These are phyloP conservation scores for Radopholus similis DNA, from an alignment of 1,140 invertebrate genomes.

Conservation along the genomic window DNA sequence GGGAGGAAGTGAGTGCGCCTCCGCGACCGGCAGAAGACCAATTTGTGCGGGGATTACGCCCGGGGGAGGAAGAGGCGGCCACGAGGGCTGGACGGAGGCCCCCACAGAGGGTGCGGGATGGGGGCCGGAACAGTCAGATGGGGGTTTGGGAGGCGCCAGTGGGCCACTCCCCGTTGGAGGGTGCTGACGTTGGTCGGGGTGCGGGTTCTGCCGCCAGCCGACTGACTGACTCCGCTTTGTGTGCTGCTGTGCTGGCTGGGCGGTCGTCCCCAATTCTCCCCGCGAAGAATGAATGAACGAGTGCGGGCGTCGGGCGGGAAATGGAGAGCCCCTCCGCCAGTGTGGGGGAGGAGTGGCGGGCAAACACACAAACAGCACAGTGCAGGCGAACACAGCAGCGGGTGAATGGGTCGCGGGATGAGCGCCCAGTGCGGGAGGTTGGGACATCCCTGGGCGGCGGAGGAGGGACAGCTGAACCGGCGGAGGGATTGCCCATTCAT, in stretches of 20 bases:
- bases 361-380: background rate
- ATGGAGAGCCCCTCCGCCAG: too few relatives aligned
- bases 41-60: background rate
- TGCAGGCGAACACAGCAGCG: background rate
- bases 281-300: background rate
- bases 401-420: background rate
- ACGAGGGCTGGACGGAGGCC: too few relatives aligned
- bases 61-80: too few relatives aligned
- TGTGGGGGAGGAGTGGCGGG: slow-evolving; percentile 4
- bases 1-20: background rate
- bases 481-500: background rate
- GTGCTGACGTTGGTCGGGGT: too few relatives aligned
- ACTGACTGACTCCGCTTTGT: too few relatives aligned
- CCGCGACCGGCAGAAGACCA: background rate
- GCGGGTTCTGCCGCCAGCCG: too few relatives aligned
- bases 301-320: background rate
- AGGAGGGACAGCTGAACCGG: background rate
- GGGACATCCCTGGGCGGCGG: too few relatives aligned
- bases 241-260: too few relatives aligned
- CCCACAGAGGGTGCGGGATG: too few relatives aligned
- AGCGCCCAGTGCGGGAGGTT: too few relatives aligned
- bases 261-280: too few relatives aligned
- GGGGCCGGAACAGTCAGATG: background rate
- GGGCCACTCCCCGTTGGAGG: too few relatives aligned
- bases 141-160: background rate